Evolutionary conservation across 2,113 vertebrate species (phyloP), one percentile per base, ranked within the genome.

Genomic region (Camelus bactrianus): DNA sequence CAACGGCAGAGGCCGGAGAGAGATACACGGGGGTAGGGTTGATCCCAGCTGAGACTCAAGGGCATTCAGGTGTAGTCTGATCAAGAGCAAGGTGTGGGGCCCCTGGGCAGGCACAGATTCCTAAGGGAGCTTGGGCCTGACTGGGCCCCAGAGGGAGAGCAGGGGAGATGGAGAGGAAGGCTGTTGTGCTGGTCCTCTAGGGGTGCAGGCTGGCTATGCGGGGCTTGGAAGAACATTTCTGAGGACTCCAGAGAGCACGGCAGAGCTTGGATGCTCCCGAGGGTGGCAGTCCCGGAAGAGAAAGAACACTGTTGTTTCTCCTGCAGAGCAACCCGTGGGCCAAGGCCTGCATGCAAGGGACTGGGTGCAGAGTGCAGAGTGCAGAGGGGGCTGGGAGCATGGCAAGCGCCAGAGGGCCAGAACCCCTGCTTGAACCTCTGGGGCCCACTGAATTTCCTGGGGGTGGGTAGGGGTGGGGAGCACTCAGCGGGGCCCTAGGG

Each of bases 321-420:
- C 4, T 2, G 16, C 16, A 60, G 24, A 81, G 76, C 19, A 14
- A n/a, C 26, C 0, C 5, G 9, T 0, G 24, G 60, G 56, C 64
- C 48, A 17, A n/a, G 38, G 60, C 24, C 52, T 56, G 35, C 0
- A 1, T 11, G 19, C 30, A 5, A 0, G 2, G 38, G 50, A 12
- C 3, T 6, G 62, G 22, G 30, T 65, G 38, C 38, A 77, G 70
- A 0, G 3, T 35, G 16, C 6, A 22, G 60, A 62, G n/a, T 2
- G 15, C 24, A 77, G 70, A 0, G 3, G 69, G 70, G 32, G 24
- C 58, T 1, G 5, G 87, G 50, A 46, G 20, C 22, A 2, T 8
- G 7, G 72, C 52, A 32, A 54, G 50, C 5, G 73, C 24, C 35
- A 10, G 64, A 35, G 58, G 22, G 50, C 19, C 15, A 72, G 64